Conservation (phyloP, 2,888 invertebrate genomes). For the Calameuta filiformis region DNA sequence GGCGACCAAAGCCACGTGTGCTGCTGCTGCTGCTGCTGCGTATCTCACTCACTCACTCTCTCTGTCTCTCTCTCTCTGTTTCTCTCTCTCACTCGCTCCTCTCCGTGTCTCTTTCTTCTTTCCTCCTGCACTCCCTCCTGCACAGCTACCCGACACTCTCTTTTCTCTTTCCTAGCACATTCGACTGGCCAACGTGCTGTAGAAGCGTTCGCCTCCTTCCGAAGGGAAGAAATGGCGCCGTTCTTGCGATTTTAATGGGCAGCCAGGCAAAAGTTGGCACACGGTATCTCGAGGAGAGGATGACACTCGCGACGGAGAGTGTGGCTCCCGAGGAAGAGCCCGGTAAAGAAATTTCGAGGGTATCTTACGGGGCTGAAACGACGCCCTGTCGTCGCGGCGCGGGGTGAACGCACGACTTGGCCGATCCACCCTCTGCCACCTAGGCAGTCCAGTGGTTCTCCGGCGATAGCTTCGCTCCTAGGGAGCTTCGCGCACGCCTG, state of each 20-base stretch:
- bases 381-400: conserved; percentile 62
- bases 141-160: background rate
- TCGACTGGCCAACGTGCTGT: background rate
- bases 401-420: conserved; percentile 65
- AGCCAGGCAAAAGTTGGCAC: background rate
- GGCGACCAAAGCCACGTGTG: background rate
- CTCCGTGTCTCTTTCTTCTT: background rate
- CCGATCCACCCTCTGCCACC: conserved; percentile 18
- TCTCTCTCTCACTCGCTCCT: background rate
- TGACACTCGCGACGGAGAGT: conserved; percentile 15
- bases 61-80: background rate
- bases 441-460: conserved; percentile 2
- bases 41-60: background rate
- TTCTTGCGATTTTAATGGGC: background rate
- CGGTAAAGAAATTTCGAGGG: background rate
- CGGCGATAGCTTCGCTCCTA: background rate
- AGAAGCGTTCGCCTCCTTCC: background rate
- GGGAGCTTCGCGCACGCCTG: conserved; percentile 5
- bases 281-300: background rate
- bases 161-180: background rate
- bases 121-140: background rate
- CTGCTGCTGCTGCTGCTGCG: background rate
- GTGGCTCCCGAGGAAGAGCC: background rate
- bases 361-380: conserved; percentile 32
- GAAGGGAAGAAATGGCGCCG: background rate